A percentile compares a stretch with the other conserved stretches of the same genome.
phyloP scores from a whole-genome alignment of 2,113 vertebrate species.

The Ovis canadensis region DNA sequence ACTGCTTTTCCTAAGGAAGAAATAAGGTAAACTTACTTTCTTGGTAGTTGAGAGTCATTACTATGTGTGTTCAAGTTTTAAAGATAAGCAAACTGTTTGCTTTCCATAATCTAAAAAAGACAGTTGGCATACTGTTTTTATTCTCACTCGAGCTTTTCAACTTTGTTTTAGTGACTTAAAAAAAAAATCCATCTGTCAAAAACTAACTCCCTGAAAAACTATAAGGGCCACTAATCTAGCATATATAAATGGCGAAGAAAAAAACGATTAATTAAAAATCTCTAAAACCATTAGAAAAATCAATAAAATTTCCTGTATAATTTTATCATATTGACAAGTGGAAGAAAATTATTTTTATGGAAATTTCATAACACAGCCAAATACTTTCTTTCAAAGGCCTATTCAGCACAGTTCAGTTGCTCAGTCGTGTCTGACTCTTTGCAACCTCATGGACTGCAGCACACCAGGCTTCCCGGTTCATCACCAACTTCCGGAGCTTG shows the following conservation, averaged over 20 bases:
- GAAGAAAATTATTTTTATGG: background rate
- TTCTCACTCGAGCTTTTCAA: background rate
- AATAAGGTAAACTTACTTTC: conserved; percentile 16
- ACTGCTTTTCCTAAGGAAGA: background rate
- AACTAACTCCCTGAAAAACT: background rate
- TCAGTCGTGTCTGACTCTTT: background rate
- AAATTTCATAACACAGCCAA: background rate
- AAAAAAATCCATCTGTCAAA: background rate
- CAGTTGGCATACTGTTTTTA: background rate
- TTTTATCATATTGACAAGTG: background rate
- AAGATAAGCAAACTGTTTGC: background rate
- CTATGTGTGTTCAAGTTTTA: background rate
- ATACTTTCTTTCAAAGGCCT: background rate
- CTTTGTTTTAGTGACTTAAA: background rate
- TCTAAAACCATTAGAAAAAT: background rate
- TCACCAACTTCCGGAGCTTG: background rate
- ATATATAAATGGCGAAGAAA: background rate
- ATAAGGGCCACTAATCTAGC: background rate
- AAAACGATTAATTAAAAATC: background rate
- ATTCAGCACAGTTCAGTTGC: background rate
- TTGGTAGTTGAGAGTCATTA: conserved; percentile 26
- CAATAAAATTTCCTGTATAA: background rate
- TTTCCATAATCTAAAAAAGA: background rate
- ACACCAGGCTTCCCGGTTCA: background rate
- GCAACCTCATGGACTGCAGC: background rate